Base-by-base conservation (phyloP, 30 jellyfish, hydroid and myxozoan genomes). In the Aurelia aurita complex sp. Pacific region DNA sequence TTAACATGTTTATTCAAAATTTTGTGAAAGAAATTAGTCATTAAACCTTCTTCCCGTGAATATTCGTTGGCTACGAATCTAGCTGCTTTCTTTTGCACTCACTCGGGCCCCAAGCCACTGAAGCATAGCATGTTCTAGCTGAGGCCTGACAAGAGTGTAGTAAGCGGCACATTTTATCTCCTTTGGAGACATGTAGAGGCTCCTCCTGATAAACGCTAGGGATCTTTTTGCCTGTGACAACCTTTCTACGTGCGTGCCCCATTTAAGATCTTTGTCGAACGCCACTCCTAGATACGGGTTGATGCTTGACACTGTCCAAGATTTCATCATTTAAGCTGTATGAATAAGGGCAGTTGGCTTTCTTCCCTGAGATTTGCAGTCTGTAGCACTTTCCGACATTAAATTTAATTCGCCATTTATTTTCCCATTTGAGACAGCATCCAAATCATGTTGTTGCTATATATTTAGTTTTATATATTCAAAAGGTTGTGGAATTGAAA, bases 21-120 rank as follows among this genome's bases (percentile, higher is more conserved):
- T 59, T 59, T 59, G 8, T 59, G 9, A 59, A 59, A 59, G 9
- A 59, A 59, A 10, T 3, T 59, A 59, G 13, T 59, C 68, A 2
- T 59, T 3, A 18, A 10, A 59, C 68, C 68, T 59, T 10, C 13
- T 2, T 2, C 8, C 8, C 4, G 68, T 59, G 68, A 59, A 59
- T 59, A 59, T 59, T 59, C 68, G 9, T 59, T 59, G 68, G 68
- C 68, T 59, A 59, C 68, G 29, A 59, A 59, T 59, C 68, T 59
- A 10, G 68, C 68, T 59, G 68, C 68, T 59, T 59, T 59, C 68
- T 59, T 59, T 59, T 59, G 29, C 68, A 59, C 68, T 59, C 68
- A 10, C 68, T 59, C 68, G 0, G 29, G 29, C 29, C 29, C 29
- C 29, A 23, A 23, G 15, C 65, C 8, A 10, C 0, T 15, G 23